Evolutionary conservation across 2,797 vertebrate genomes (phyloP), one percentile per base, ranked within the genome.

Genomic region (Lithobates pipiens): DNA sequence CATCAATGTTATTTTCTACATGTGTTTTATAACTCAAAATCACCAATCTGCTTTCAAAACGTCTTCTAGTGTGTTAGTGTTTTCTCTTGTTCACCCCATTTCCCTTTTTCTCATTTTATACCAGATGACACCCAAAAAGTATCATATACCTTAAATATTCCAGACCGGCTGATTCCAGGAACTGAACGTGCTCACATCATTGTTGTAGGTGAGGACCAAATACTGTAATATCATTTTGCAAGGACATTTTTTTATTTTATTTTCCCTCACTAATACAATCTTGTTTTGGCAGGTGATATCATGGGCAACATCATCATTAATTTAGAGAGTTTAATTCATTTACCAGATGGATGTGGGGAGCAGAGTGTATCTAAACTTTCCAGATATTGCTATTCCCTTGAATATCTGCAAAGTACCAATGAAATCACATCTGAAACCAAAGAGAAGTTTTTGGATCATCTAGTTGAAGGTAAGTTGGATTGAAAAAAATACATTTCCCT

Each of bases 311-410:
- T 54, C n/a, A 2, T 54, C 3, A 4, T 57, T 71, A 80, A 71
- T 44, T 16, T 80, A 10, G 44, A 80, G 5, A 23, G 57, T 21
- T 0, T 80, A 1, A 0, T 54, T 7, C 0, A 0, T 23, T 5
- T 80, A 27, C 67, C 78, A 15, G 78, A 80, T 34, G 67, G 16
- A 36, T 96, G 95, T 85, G 96, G 96, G 32, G 96, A 97, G 80
- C 96, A 96, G 91, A 96, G 96, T 85, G 91, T 93, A 91, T 94
- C 54, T 0, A 90, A 93, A 0, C 92, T 97, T 77, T 92, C 94
- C 8, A 95, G 95, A 57, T 95, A 95, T 82, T 93, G 96, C 86
- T 95, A 95, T 0, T 82, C 96, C 77, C 89, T 96, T 70, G 71
- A 94, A 15, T 97, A 97, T 67, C 92, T 97, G 74, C 86, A 88